Percentiles rank a stretch among this genome's conserved stretches.
phyloP scores from a whole-genome alignment of 2,113 vertebrate species.

The Anolis sagrei region DNA sequence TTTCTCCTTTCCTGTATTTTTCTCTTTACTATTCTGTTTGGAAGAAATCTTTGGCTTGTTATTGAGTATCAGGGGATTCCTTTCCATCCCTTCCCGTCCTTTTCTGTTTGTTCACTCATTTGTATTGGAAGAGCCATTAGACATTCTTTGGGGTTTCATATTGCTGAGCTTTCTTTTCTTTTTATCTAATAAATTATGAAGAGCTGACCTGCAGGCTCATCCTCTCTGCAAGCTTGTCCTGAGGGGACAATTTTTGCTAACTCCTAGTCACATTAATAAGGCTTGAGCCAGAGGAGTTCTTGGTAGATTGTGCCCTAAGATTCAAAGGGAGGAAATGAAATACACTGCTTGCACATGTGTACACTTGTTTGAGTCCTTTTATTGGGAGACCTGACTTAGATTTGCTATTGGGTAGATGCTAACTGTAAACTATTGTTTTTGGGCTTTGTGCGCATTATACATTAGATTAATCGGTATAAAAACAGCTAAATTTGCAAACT shows the following conservation, averaged over 20 bases:
- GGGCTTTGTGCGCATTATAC: background rate
- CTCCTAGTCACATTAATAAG: slow-evolving; percentile 14
- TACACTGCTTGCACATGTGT: background rate
- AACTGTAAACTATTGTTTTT: background rate
- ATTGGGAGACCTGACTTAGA: background rate
- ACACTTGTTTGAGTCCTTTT: background rate
- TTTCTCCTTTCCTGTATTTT: background rate
- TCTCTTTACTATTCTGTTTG: slow-evolving; percentile 9
- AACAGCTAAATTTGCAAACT: background rate
- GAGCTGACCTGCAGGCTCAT: background rate
- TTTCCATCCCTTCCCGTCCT: background rate
- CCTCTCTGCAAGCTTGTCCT: background rate
- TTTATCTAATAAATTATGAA: slow-evolving; percentile 34
- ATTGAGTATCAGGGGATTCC: slow-evolving; percentile 4
- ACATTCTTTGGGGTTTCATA: slow-evolving; percentile 17
- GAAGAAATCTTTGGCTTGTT: background rate
- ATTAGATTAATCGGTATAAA: slow-evolving; percentile 12
- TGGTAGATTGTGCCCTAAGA: background rate
- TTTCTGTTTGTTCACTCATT: slow-evolving; percentile 10
- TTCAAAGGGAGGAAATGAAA: background rate
- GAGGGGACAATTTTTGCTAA: background rate
- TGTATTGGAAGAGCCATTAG: slow-evolving; percentile 31
- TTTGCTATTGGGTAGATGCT: background rate
- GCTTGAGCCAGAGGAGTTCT: background rate
- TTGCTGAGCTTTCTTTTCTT: slow-evolving; percentile 20